A percentile compares a stretch with the other conserved stretches of the same genome.
Evolutionary conservation across 2,113 vertebrate species (phyloP).

Genomic region (Oncorhynchus gorbuscha): DNA sequence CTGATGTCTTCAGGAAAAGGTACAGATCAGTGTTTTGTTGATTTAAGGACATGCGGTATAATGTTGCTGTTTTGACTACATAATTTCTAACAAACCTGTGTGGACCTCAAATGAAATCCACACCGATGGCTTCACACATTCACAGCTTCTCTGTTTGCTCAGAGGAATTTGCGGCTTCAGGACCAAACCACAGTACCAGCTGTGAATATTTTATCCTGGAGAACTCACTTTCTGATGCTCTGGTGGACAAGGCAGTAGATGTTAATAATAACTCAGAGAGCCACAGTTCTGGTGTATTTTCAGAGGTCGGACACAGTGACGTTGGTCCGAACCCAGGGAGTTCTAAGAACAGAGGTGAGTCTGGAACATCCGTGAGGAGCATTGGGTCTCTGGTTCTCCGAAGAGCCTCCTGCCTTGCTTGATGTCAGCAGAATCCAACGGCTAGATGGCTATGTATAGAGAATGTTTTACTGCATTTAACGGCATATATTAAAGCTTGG

Average conservation of each 20-base stretch:
- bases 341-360: slow-evolving; percentile 70
- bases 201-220: slow-evolving; percentile 75
- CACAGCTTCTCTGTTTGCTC: slow-evolving; percentile 74
- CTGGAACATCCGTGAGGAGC: slow-evolving; percentile 25
- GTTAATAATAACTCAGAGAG: slow-evolving; percentile 36
- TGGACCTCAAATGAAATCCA: slow-evolving; percentile 76
- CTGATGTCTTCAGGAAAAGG: slow-evolving; percentile 33
- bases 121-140: slow-evolving; percentile 74
- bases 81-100: slow-evolving; percentile 67
- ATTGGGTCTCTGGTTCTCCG: slow-evolving; percentile 30
- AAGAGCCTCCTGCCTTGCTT: neutral
- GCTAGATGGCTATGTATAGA: slow-evolving; percentile 41
- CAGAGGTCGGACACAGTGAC: slow-evolving; percentile 54
- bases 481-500: neutral
- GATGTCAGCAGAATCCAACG: slow-evolving; percentile 34
- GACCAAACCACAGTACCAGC: slow-evolving; percentile 77
- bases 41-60: too few relatives aligned
- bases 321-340: slow-evolving; percentile 62
- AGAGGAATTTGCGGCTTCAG: slow-evolving; percentile 71
- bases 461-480: slow-evolving; percentile 10
- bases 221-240: slow-evolving; percentile 37
- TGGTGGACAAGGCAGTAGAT: slow-evolving; percentile 15
- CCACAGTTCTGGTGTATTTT: slow-evolving; percentile 34
- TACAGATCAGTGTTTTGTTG: slow-evolving; percentile 47
- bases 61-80: slow-evolving; percentile 60